Evolutionary conservation across 2,888 invertebrate species (phyloP), one percentile per base, ranked within the genome.

Genomic region (Herminia tarsipennalis): DNA sequence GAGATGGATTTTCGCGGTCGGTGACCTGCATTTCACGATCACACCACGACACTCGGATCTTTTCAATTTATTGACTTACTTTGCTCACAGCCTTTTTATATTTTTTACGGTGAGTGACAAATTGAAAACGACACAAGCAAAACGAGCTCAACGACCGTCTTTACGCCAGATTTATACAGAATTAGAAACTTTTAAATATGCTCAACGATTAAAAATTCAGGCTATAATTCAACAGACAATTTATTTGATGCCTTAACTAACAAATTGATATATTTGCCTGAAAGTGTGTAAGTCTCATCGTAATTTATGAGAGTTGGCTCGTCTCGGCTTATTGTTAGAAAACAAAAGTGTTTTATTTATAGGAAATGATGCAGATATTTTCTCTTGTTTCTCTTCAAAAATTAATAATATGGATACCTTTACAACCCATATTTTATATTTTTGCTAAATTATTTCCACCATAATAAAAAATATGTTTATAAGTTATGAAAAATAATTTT

Each of bases 21-120:
- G 63, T 76, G 83, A 83, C 84, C 83, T 72, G 77, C 72, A 80
- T 81, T 79, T 78, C 70, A 70, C 70, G 69, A 67, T 66, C 55
- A 45, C 54, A 66, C 56, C 39, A 45, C 56, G 52, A 56, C 66
- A 66, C 60, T 70, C 52, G 40, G 49, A 48, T 60, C 61, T 72
- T 71, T 68, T 60, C 66, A 59, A 76, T 76, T 76, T 72, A 70
- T 73, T 68, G 66, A 64, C 65, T 64, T 65, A 60, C 66, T 76
- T 73, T 67, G 48, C 58, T 57, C 56, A 54, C 60, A 60, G 58
- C 10, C 65, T 76, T 73, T 72, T 70, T 56, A 14, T 32, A 41
- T 8, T 51, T 59, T 55, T 50, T 42, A 34, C 21, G 36, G 22
- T 34, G 25, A 33, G 37, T 73, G 73, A 74, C 67, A 80, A 80